phyloP scores from a whole-genome alignment of 2,113 vertebrate species.

The Ctenodactylus gundi region DNA sequence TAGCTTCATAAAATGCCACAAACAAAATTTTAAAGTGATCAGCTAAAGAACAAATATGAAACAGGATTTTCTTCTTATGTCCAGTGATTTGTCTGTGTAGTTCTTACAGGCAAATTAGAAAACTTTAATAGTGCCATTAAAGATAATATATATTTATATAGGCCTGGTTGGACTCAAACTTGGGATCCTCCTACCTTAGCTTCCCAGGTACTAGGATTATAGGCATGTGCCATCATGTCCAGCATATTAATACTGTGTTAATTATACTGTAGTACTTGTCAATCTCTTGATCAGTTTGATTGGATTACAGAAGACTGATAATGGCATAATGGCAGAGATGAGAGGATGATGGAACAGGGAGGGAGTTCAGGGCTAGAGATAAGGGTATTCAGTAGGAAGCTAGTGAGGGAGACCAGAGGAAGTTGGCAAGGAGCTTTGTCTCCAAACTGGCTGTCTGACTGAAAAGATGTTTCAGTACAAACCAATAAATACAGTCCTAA shows the following conservation, averaged over 20 bases:
- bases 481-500: neutral
- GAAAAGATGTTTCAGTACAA: neutral
- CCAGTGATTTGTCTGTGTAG: neutral
- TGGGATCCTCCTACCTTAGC: too few relatives aligned
- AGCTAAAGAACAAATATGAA: conserved; percentile 17
- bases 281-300: neutral
- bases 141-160: neutral
- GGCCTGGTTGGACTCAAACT: too few relatives aligned
- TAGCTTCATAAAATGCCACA: neutral
- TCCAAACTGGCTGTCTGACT: neutral
- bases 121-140: neutral
- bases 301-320: neutral
- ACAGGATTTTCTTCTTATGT: conserved; percentile 28
- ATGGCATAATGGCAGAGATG: neutral
- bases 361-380: neutral
- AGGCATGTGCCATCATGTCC: neutral
- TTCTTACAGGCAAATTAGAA: neutral
- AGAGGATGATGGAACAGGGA: neutral
- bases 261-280: neutral
- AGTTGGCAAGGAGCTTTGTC: neutral
- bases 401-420: neutral
- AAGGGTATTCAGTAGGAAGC: neutral
- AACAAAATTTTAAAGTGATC: conserved; percentile 11
- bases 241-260: neutral
- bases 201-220: too few relatives aligned